Conservation (phyloP, 2,888 invertebrate species). For the Dascillus cervinus region DNA sequence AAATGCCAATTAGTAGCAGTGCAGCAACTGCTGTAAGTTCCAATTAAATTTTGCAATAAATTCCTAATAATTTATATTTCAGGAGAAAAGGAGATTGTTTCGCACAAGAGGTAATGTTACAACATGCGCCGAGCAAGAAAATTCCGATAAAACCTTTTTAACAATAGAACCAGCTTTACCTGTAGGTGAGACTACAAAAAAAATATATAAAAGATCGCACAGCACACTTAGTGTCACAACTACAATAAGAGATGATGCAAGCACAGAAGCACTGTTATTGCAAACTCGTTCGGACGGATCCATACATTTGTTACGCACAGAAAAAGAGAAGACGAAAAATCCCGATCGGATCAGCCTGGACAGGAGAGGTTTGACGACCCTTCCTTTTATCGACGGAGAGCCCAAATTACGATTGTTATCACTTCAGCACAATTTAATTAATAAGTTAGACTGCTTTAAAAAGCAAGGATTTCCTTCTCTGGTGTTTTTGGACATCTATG, state of each 20-base stretch:
- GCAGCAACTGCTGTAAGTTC: conserved; percentile 37
- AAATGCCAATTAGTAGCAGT: conserved; percentile 42
- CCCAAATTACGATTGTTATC: conserved; percentile 76
- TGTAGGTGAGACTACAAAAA: conserved; percentile 23
- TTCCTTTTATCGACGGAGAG: conserved; percentile 77
- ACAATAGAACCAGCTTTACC: conserved; percentile 38
- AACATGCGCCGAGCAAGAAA: conserved; percentile 19
- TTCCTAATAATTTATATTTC: conserved; percentile 12
- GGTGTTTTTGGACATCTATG: conserved; percentile 89
- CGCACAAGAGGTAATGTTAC: conserved; percentile 40
- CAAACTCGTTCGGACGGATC: conserved; percentile 58
- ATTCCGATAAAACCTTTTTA: conserved; percentile 31
- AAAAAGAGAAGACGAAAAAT: conserved; percentile 72
- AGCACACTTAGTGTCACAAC: conserved; percentile 41
- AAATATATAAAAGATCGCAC: conserved; percentile 43
- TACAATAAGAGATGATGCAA: conserved; percentile 23
- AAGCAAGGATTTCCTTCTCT: conserved; percentile 57
- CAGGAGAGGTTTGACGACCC: conserved; percentile 70
- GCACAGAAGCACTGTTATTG: conserved; percentile 37
- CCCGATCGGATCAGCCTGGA: conserved; percentile 87
- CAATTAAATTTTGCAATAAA: conserved; percentile 3
- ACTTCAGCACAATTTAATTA: conserved; percentile 86
- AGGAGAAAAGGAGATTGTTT: conserved; percentile 34
- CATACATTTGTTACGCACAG: conserved; percentile 61
- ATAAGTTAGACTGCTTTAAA: conserved; percentile 57